phyloP scores from a whole-genome alignment of 2,888 invertebrate genomes.

The Noctua pronuba region DNA sequence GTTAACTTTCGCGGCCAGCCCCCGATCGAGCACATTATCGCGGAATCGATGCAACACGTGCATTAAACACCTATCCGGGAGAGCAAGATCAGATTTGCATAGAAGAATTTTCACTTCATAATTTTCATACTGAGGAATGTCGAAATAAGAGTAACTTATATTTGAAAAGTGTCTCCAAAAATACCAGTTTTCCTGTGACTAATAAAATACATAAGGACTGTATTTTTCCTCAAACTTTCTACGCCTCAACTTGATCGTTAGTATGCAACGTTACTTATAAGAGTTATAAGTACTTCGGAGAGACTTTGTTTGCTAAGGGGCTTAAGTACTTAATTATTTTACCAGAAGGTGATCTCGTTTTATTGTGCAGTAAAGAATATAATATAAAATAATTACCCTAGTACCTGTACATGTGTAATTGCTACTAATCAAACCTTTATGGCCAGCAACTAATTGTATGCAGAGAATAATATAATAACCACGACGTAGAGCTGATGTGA shows the following conservation, averaged over 20 bases:
- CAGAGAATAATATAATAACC: constrained; percentile 10
- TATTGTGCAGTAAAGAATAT: constrained; percentile 27
- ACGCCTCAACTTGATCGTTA: neutral
- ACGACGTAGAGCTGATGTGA: constrained; percentile 1
- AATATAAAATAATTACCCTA: constrained; percentile 23
- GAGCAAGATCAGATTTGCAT: constrained; percentile 46
- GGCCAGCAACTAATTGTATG: neutral
- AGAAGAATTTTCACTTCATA: constrained; percentile 3
- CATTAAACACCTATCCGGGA: constrained; percentile 36
- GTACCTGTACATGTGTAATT: constrained; percentile 1
- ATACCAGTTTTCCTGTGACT: neutral
- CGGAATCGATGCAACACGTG: constrained; percentile 54
- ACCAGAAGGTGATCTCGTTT: constrained; percentile 32
- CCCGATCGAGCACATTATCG: constrained; percentile 60
- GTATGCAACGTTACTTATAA: constrained; percentile 2
- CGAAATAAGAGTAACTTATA: neutral
- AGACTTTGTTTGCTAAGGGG: constrained; percentile 11
- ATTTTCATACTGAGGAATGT: constrained; percentile 20
- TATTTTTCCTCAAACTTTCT: constrained; percentile 19
- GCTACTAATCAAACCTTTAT: constrained; percentile 27
- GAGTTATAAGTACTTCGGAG: constrained; percentile 9
- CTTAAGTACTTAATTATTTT: constrained; percentile 29
- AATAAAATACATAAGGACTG: neutral
- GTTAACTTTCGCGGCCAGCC: constrained; percentile 86
- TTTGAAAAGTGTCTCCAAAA: neutral